Base-by-base conservation (phyloP, 2,888 invertebrate species). In the Cryptosula pallasiana region DNA sequence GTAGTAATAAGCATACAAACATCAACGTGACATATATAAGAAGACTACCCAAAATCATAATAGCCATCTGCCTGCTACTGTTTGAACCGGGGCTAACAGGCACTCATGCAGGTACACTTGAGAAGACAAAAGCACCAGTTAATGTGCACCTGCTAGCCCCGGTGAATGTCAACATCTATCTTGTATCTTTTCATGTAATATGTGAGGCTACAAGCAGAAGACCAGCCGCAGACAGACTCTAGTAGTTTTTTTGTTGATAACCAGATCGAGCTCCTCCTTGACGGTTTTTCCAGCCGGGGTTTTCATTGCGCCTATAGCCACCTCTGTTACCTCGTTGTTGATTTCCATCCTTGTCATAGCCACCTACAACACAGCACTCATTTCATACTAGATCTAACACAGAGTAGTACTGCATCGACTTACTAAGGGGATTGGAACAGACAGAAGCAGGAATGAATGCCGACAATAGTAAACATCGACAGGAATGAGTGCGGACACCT, bases 171-270 rank as follows among this genome's bases (percentile, higher is more conserved):
- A 20, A n/a, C n/a, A n/a, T n/a, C n/a, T n/a, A n/a, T n/a, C n/a
- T n/a, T n/a, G n/a, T n/a, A n/a, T n/a, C n/a, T n/a, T n/a, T n/a
- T n/a, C n/a, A n/a, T n/a, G n/a, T n/a, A n/a, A n/a, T n/a, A n/a
- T n/a, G n/a, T n/a, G n/a, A 20, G 45, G 45, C 20, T 13, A 20
- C 20, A 45, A 45, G 45, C 9, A 13, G 20, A 20, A 9, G 25
- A 57, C 57, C 25, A 25, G 57, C 25, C 57, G n/a, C 25, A 57
- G 57, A 57, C 25, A 57, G 5, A 23, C 27, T 27, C 63, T 63
- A 63, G 63, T 63, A 63, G 63, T 63, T 63, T 63, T 63, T 63
- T 63, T 63, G 63, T 27, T 63, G 63, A 32, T 63, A 63, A 63
- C 63, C 63, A 63, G 32, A 27, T 32, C 27, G 63, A 29, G 29